phyloP scores from a whole-genome alignment of 2,888 invertebrate genomes.

The Odontomyia ornata region DNA sequence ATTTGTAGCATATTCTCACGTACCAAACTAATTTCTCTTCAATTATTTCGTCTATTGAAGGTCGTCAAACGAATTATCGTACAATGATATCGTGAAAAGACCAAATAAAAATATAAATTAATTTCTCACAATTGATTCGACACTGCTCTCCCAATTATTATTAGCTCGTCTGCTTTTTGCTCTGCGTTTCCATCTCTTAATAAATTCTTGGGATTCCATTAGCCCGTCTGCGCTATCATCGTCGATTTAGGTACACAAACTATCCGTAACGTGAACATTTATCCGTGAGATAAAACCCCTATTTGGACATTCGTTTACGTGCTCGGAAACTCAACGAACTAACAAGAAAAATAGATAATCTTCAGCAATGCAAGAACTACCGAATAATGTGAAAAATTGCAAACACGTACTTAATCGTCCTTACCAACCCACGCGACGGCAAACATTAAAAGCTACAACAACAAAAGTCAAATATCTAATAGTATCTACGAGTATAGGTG shows the following conservation, averaged over 20 bases:
- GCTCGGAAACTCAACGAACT: conserved; percentile 25
- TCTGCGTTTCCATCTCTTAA: too few species aligned
- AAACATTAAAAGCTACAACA: conserved; percentile 29
- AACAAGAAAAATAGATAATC: conserved; percentile 40
- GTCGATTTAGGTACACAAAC: conserved; percentile 22
- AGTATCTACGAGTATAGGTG: background rate
- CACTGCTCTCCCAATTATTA: background rate
- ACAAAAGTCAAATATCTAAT: conserved; percentile 27
- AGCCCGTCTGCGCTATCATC: conserved; percentile 10
- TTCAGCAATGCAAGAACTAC: conserved; percentile 6
- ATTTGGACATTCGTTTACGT: conserved; percentile 34
- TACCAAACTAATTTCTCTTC: too few species aligned
- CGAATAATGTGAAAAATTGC: conserved; percentile 43
- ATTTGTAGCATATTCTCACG: too few species aligned
- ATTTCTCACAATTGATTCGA: background rate
- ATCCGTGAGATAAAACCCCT: conserved; percentile 26
- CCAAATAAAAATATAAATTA: background rate
- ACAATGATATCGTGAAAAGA: background rate
- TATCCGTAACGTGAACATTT: conserved; percentile 30
- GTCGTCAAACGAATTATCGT: background rate
- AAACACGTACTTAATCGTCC: conserved; percentile 42
- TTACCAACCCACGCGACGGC: conserved; percentile 34
- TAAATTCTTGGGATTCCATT: background rate
- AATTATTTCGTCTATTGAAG: background rate
- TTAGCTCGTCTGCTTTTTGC: background rate